These are phyloP conservation scores for Melanotaenia maccullochi DNA, from an alignment of 2,797 vertebrate species.

Conservation along the genomic window DNA sequence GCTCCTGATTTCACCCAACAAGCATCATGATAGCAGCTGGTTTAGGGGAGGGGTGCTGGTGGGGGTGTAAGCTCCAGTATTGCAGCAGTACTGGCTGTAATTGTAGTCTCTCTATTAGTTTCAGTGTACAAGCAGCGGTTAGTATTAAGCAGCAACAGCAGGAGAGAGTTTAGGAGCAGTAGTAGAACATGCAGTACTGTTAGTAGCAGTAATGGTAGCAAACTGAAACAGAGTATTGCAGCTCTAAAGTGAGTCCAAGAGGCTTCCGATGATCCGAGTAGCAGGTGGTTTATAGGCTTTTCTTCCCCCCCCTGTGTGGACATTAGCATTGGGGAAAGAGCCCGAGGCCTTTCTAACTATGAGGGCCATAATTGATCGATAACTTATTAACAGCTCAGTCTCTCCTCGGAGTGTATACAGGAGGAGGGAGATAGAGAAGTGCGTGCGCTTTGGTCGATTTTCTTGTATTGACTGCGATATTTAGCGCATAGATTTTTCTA, in stretches of 20 bases:
- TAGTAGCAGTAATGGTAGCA: background rate
- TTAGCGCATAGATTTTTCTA: conserved; percentile 88
- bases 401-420: conserved; percentile 56
- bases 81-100: too few relatives aligned
- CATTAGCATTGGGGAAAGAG: conserved; percentile 67
- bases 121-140: too few relatives aligned
- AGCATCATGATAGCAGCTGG: too few relatives aligned
- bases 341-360: conserved; percentile 67
- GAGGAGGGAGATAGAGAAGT: conserved; percentile 19
- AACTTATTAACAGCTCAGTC: conserved; percentile 82
- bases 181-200: background rate
- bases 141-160: background rate
- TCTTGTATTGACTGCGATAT: conserved; percentile 85
- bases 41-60: too few relatives aligned
- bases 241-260: conserved; percentile 23
- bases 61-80: too few relatives aligned
- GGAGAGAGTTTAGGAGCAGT: background rate
- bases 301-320: conserved; percentile 44
- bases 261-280: conserved; percentile 28
- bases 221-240: conserved; percentile 2
- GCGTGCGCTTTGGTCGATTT: conserved; percentile 71
- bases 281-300: conserved; percentile 25
- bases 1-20: too few relatives aligned
- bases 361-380: conserved; percentile 81
- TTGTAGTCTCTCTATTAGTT: background rate